Conservation (phyloP, 2,888 invertebrate species). For the Aromia moschata region DNA sequence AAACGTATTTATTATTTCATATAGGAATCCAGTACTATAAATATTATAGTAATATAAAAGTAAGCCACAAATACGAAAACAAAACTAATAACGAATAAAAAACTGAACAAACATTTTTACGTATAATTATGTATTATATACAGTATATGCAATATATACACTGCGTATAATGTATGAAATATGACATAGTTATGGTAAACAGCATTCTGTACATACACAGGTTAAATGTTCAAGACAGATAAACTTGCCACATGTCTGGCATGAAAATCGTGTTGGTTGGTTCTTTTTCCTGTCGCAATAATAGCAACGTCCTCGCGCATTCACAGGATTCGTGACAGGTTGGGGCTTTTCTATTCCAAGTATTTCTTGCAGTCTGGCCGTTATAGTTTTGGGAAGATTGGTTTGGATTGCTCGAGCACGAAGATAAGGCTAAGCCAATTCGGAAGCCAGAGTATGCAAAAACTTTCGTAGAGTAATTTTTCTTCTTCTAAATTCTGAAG, state of each 20-base stretch:
- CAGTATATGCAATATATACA: too few species aligned
- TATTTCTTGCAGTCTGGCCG: constrained; percentile 29
- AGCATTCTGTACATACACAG: background rate
- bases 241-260: constrained; percentile 19
- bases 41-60: background rate
- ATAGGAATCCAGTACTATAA: background rate
- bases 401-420: background rate
- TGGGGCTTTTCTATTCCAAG: constrained; percentile 17
- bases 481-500: constrained; percentile 27
- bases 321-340: background rate
- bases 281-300: constrained; percentile 36
- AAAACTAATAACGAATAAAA: background rate
- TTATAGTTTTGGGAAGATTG: background rate
- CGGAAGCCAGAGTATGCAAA: constrained; percentile 37
- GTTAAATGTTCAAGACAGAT: constrained; percentile 14
- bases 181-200: background rate
- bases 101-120: background rate
- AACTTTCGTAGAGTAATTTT: constrained; percentile 27
- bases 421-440: constrained; percentile 13
- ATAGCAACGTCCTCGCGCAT: constrained; percentile 30
- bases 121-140: too few species aligned
- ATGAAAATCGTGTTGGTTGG: constrained; percentile 24
- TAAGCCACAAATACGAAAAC: background rate
- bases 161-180: background rate
- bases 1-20: background rate